Percentiles rank a stretch among this genome's conserved stretches.
These are phyloP conservation scores for Drosophila mimetica DNA, from an alignment of 2,888 invertebrate genomes.

Conservation along the genomic window DNA sequence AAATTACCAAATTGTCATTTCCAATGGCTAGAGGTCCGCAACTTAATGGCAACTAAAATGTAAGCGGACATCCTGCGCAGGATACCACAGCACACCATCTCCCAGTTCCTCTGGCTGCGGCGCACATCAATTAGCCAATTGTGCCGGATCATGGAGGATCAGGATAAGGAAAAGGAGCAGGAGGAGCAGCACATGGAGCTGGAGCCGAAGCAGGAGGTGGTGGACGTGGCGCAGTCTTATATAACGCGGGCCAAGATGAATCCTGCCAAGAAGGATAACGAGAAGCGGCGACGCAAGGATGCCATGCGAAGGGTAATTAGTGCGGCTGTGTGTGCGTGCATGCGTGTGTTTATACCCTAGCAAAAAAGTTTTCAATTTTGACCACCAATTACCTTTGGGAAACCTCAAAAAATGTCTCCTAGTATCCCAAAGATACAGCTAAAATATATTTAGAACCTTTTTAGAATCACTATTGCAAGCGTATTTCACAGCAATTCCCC, in stretches of 20 bases:
- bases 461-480: background rate
- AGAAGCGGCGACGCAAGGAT: conserved; percentile 83
- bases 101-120: conserved; percentile 9
- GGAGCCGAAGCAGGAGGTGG: conserved; percentile 57
- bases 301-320: conserved; percentile 81
- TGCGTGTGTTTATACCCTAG: conserved; percentile 30
- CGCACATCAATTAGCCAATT: conserved; percentile 11
- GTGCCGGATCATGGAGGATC: conserved; percentile 60
- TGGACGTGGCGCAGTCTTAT: conserved; percentile 77
- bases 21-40: background rate
- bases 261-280: conserved; percentile 82
- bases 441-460: background rate
- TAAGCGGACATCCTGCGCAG: conserved; percentile 10
- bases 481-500: no score
- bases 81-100: conserved; percentile 1
- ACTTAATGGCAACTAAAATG: conserved; percentile 11
- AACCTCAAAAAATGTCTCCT: no score
- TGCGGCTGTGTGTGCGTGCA: conserved; percentile 24
- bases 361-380: background rate
- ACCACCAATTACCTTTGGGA: background rate
- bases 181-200: conserved; percentile 43
- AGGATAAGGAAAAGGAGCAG: conserved; percentile 44
- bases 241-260: conserved; percentile 83
- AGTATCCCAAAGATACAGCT: no score
- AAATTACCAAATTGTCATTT: conserved; percentile 3